Evolutionary conservation across 1,140 invertebrate species (phyloP), one percentile per base, ranked within the genome.

Genomic region (Eciton burchellii): DNA sequence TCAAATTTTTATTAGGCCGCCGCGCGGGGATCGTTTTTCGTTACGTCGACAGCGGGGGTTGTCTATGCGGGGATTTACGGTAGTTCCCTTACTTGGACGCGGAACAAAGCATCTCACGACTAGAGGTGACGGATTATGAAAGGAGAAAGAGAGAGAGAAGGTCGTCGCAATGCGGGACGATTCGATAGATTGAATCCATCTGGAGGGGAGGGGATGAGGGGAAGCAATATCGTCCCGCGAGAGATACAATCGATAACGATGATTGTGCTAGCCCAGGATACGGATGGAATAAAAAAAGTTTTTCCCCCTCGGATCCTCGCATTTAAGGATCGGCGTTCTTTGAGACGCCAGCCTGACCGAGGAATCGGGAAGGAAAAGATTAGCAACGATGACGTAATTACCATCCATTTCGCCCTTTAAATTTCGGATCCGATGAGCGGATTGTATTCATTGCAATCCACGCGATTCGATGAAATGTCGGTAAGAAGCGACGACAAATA

Each of bases 1-100:
- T 79, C 74, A 79, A 79, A 79, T 79, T 71, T 81, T 81, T 73
- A 73, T n/a, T 81, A 73, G 41, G 26, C 16, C 26, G 26, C n/a
- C 43, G 45, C 1, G 56, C 3, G 11, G 35, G 24, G 29, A 24
- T 72, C 66, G 43, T 73, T 81, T 47, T 56, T 81, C 41, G 54
- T 35, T 81, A 21, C 16, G 68, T 52, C 68, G 24, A 0, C 12
- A n/a, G n/a, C 52, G 21, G 56, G 47, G 54, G 6, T 24, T 43
- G 54, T 41, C 49, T 52, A 4, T 52, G 29, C 12, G 35, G 6
- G 35, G 8, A 60, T 54, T 72, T 57, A 59, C 47, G 43, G 41
- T 41, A n/a, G 29, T 19, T 19, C 26, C 1, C 9, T 77, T 52
- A 54, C 63, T 68, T 56, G 24, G 21, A 68, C 43, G 16, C 14